Evolutionary conservation across 2,797 vertebrate species (phyloP).

Genomic region (Sebastes kiyomatsui): DNA sequence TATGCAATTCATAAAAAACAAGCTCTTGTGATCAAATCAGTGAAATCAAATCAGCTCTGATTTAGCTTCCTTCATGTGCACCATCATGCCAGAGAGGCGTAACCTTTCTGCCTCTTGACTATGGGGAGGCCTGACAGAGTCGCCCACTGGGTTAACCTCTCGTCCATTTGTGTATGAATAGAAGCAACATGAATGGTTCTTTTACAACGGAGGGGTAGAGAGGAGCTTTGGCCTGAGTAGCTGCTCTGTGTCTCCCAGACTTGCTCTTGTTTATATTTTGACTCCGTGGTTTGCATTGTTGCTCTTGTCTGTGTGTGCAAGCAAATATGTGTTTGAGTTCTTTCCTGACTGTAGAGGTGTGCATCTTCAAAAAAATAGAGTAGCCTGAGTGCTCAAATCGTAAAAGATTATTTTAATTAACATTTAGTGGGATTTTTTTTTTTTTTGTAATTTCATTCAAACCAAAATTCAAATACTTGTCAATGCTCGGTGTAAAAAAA

Average conservation of each 20-base stretch:
- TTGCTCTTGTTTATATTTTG: conserved; percentile 24
- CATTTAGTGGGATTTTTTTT: background rate
- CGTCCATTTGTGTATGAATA: conserved; percentile 83
- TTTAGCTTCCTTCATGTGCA: background rate
- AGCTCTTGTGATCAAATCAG: background rate
- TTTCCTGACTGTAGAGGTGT: background rate
- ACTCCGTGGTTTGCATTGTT: conserved; percentile 25
- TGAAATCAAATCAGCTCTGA: background rate
- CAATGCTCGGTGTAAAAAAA: background rate
- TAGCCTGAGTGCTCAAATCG: background rate
- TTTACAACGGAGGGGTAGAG: conserved; percentile 60
- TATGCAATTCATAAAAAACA: background rate
- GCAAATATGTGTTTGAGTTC: conserved; percentile 2
- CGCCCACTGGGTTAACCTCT: conserved; percentile 64
- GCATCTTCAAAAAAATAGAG: background rate
- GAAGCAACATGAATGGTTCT: conserved; percentile 71
- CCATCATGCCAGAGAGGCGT: background rate
- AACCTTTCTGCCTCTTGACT: conserved; percentile 40
- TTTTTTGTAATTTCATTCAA: too few species aligned
- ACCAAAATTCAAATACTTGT: background rate
- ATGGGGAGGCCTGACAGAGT: conserved; percentile 56
- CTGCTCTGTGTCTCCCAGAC: conserved; percentile 15
- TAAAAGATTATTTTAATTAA: background rate
- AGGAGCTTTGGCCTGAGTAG: background rate
- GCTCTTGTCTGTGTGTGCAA: background rate